Evolutionary conservation across 2,113 vertebrate species (phyloP).

Genomic region (Hippocampus mohnikei): DNA sequence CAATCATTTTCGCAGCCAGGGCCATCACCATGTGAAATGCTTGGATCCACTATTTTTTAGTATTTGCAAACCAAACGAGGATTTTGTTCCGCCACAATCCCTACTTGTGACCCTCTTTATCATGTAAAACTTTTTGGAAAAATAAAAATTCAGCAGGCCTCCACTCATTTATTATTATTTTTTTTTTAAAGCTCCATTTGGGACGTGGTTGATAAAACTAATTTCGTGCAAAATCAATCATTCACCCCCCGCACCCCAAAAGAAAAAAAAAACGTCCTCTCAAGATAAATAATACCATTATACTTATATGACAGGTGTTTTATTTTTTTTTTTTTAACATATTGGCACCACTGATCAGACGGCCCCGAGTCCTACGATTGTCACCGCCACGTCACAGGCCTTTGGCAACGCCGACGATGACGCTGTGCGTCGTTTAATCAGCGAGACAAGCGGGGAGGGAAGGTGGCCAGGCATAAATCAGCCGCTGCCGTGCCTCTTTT

Average conservation of each 20-base stretch:
- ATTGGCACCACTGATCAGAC: background rate
- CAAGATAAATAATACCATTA: conserved; percentile 39
- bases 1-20: too few relatives aligned
- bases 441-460: background rate
- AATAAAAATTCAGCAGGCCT: too few relatives aligned
- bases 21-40: too few relatives aligned
- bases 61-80: too few relatives aligned
- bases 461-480: background rate
- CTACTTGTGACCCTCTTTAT: too few relatives aligned
- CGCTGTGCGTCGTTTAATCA: background rate
- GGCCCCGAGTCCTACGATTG: background rate
- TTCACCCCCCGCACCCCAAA: background rate
- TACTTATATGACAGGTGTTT: background rate
- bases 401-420: background rate
- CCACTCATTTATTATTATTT: too few relatives aligned
- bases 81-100: too few relatives aligned
- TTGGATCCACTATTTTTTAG: too few relatives aligned
- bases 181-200: conserved; percentile 1
- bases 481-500: background rate
- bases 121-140: too few relatives aligned
- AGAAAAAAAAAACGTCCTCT: conserved; percentile 29
- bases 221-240: conserved; percentile 41
- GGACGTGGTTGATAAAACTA: conserved; percentile 19
- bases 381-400: background rate
- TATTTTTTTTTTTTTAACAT: background rate